phyloP scores from a whole-genome alignment of 1,140 invertebrate species.

The Aphelinus atriplicis region DNA sequence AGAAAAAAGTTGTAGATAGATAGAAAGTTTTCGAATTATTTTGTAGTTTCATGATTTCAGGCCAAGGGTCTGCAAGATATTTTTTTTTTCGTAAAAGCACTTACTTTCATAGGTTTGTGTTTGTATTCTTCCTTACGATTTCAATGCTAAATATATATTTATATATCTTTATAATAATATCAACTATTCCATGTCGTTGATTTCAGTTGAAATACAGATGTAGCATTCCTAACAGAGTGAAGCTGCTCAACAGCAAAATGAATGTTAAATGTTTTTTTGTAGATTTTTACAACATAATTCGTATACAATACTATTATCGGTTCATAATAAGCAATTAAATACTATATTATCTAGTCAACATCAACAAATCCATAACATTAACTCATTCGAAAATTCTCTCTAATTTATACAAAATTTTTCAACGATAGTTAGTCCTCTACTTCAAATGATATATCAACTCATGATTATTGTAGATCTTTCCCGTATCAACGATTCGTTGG shows the following conservation, averaged over 20 bases:
- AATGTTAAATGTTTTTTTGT: constrained; percentile 7
- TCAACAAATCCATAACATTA: constrained; percentile 15
- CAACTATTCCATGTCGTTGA: constrained; percentile 30
- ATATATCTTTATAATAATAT: constrained; percentile 50
- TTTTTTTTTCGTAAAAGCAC: constrained; percentile 53
- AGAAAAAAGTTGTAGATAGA: constrained; percentile 31
- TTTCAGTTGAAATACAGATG: constrained; percentile 20
- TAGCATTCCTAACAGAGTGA: constrained; percentile 19
- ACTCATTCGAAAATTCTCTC: neutral
- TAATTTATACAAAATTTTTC: neutral
- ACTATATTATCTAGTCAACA: constrained; percentile 3
- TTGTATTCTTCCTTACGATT: constrained; percentile 53
- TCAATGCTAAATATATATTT: constrained; percentile 59
- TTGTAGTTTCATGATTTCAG: constrained; percentile 11
- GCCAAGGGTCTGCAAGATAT: constrained; percentile 18
- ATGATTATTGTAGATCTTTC: too few relatives aligned
- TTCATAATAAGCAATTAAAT: constrained; percentile 25
- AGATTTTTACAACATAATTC: constrained; percentile 1
- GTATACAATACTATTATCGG: constrained; percentile 7
- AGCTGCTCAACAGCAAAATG: constrained; percentile 48
- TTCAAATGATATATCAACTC: too few relatives aligned
- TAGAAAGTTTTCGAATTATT: constrained; percentile 25
- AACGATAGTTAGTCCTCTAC: neutral
- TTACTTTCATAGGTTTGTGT: constrained; percentile 66
- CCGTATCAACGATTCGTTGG: constrained; percentile 43